Conservation (phyloP, 2,113 vertebrate species). For the Amphilophus citrinellus region DNA sequence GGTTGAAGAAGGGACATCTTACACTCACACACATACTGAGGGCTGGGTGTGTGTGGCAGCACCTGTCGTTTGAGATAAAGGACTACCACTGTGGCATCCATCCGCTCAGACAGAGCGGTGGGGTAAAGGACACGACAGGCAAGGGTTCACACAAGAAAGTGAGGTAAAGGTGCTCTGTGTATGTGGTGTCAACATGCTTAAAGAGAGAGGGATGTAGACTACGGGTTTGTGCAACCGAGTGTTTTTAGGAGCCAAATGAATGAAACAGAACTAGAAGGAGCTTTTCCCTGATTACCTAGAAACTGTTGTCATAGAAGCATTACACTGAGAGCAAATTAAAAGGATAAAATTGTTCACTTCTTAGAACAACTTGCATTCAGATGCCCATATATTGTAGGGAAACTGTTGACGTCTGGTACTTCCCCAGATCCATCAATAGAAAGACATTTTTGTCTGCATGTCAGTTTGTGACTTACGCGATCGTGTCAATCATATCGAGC, state of each 20-base stretch:
- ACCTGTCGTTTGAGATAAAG: conserved; percentile 77
- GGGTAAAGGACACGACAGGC: conserved; percentile 58
- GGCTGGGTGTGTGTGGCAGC: conserved; percentile 45
- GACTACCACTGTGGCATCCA: conserved; percentile 53
- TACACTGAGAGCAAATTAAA: background rate
- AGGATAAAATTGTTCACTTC: background rate
- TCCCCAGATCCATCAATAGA: background rate
- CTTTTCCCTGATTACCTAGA: background rate
- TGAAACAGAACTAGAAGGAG: background rate
- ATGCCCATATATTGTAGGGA: background rate
- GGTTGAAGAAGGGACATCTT: conserved; percentile 30
- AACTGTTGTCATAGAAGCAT: background rate
- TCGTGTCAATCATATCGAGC: conserved; percentile 86
- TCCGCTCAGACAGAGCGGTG: conserved; percentile 62
- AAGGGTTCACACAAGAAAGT: conserved; percentile 29
- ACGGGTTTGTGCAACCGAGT: background rate
- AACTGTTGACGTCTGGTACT: background rate
- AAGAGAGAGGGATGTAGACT: background rate
- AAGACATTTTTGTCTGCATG: background rate
- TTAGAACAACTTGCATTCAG: background rate
- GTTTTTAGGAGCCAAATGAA: conserved; percentile 7
- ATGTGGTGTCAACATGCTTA: conserved; percentile 8
- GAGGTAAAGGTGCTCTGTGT: conserved; percentile 9
- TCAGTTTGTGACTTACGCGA: conserved; percentile 76
- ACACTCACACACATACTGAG: conserved; percentile 7